Conservation (phyloP, 2,113 vertebrate genomes). For the Glaucidium brasilianum region DNA sequence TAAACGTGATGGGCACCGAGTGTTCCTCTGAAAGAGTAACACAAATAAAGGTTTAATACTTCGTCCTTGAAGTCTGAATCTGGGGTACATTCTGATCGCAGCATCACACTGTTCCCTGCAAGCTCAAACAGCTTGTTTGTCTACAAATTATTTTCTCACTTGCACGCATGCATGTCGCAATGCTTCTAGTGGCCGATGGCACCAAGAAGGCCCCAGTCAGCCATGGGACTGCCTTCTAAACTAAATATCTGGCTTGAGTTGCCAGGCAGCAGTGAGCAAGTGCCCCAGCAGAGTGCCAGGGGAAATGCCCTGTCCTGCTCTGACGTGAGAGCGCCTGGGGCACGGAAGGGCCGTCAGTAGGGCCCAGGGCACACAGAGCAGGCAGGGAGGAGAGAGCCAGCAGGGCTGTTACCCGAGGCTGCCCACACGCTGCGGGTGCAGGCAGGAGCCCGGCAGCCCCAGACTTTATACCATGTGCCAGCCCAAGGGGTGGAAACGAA, state of each 20-base stretch:
- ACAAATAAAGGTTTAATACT: neutral
- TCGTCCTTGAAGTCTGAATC: neutral
- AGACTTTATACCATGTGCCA: rapidly evolving
- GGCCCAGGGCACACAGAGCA: neutral
- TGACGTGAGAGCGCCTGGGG: rapidly evolving
- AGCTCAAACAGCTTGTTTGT: rapidly evolving
- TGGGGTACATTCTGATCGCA: neutral
- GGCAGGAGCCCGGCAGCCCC: neutral
- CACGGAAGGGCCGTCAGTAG: neutral
- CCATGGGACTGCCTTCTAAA: neutral
- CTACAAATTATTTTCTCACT: rapidly evolving
- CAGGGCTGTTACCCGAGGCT: neutral
- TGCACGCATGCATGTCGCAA: neutral
- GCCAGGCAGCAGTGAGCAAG: no score
- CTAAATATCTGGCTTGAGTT: no score
- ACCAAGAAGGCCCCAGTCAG: neutral
- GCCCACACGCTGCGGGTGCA: neutral
- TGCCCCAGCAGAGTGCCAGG: neutral
- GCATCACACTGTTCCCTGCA: no score
- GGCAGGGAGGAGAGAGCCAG: neutral
- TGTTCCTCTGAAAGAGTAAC: neutral
- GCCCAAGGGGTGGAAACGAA: neutral
- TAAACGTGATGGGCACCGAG: rapidly evolving
- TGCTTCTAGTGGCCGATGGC: neutral
- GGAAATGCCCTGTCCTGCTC: neutral